Evolutionary conservation across 37 sponge, comb jelly and placozoan species (phyloP).

Genomic region (Ephydatia muelleri): DNA sequence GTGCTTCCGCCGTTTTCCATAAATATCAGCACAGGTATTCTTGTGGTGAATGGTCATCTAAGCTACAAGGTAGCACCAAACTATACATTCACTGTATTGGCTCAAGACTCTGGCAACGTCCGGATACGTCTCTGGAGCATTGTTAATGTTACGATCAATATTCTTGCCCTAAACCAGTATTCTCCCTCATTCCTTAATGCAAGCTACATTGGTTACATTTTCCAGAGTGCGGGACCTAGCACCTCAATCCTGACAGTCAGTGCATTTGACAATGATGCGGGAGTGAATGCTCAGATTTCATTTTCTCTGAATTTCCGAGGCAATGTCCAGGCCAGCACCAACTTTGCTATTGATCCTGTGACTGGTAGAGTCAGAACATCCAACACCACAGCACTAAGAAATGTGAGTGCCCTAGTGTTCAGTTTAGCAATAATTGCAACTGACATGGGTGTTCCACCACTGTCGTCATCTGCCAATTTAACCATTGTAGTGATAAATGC

Average conservation of each 20-base stretch:
- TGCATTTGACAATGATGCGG: constrained; percentile 68
- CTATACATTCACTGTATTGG: constrained; percentile 44
- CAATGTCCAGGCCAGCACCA: not conserved
- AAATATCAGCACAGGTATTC: constrained; percentile 30
- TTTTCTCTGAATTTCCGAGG: constrained; percentile 38
- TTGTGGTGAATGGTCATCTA: constrained; percentile 29
- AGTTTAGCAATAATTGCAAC: constrained; percentile 39
- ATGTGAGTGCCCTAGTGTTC: constrained; percentile 29
- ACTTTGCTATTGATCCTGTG: constrained; percentile 44
- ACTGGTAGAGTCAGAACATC: constrained; percentile 40
- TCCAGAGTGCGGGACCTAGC: constrained; percentile 40
- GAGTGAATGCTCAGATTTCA: constrained; percentile 50
- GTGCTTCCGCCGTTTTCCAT: constrained; percentile 15
- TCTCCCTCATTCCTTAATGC: constrained; percentile 32
- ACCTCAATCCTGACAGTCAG: constrained; percentile 22
- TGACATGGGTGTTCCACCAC: constrained; percentile 57
- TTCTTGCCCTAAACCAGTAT: constrained; percentile 58
- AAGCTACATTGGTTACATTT: constrained; percentile 15
- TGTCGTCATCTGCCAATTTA: constrained; percentile 26
- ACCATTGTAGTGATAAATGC: constrained; percentile 46
- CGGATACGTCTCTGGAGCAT: constrained; percentile 17
- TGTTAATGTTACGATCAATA: constrained; percentile 36
- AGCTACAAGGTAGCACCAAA: constrained; percentile 41
- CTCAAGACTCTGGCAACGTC: constrained; percentile 47
- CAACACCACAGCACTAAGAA: constrained; percentile 29